A percentile compares a stretch with the other conserved stretches of the same genome.
Conservation (phyloP, 2,888 invertebrate genomes). For the Tachina fera region DNA sequence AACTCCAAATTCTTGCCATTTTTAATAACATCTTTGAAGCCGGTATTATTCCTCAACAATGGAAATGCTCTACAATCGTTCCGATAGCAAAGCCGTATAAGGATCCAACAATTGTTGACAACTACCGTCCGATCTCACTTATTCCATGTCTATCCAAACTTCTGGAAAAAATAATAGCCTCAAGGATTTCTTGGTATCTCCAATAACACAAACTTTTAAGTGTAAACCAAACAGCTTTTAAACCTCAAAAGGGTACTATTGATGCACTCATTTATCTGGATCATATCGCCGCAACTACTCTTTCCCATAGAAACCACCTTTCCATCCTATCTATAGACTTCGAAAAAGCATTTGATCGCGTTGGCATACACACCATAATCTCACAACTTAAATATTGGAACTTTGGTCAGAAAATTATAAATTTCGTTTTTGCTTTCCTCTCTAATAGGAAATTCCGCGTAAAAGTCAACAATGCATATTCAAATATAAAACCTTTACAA, state of each 20-base stretch:
- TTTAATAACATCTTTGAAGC: slow-evolving; percentile 48
- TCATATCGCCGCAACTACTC: background rate
- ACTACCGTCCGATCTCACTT: slow-evolving; percentile 53
- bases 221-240: slow-evolving; percentile 18
- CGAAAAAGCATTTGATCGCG: background rate
- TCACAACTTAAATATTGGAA: slow-evolving; percentile 22
- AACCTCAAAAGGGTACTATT: slow-evolving; percentile 29
- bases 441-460: background rate
- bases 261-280: too few species aligned
- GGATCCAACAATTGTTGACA: background rate
- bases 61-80: slow-evolving; percentile 42
- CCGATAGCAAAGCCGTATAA: slow-evolving; percentile 50
- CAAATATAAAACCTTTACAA: too few species aligned
- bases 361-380: slow-evolving; percentile 12
- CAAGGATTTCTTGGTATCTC: slow-evolving; percentile 1
- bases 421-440: slow-evolving; percentile 1
- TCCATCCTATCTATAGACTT: slow-evolving; percentile 10
- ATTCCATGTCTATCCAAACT: slow-evolving; percentile 41
- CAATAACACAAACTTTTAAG: slow-evolving; percentile 30
- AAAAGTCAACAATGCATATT: too few species aligned
- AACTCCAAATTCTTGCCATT: slow-evolving; percentile 18
- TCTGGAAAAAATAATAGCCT: slow-evolving; percentile 54
- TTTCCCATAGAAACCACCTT: slow-evolving; percentile 15
- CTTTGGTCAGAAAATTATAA: background rate
- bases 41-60: slow-evolving; percentile 45